Evolutionary conservation across 2,113 vertebrate genomes (phyloP), one percentile per base, ranked within the genome.

Genomic region (Dromas ardeola): DNA sequence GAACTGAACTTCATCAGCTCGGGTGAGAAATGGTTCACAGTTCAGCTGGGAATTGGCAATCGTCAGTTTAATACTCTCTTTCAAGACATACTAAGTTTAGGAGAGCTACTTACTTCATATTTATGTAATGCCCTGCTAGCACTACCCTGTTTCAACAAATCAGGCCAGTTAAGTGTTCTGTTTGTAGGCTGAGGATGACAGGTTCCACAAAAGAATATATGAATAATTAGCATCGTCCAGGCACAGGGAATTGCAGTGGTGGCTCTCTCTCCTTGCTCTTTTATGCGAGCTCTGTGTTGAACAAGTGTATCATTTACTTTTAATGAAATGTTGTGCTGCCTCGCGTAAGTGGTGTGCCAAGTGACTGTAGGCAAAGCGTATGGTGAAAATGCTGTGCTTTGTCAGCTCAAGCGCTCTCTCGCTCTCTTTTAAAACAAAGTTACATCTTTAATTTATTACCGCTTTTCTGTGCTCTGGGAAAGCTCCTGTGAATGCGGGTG

Each of bases 361-460:
- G 88, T 19, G 43, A 42, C 67, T 32, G 55, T 40, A 76, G 86
- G 73, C 38, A 69, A 87, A 52, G 52, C 0, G 0, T 69, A 40
- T 2, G 40, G 67, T 43, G 47, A 86, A 56, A 96, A 61, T 2
- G 19, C 73, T 76, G 73, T 3, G 36, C 73, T 89, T 67, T 65
- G 67, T 92, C 91, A 95, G 88, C 77, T 87, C 34, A 38, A 45
- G 36, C 32, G n/a, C 50, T 34, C 42, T 18, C 67, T 38, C 3
- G 0, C 22, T 84, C 40, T 47, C 63, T 66, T 63, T 84, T 69
- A 87, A 91, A 95, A 79, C 76, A 93, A 40, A 42, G 58, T 32
- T 69, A 16, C 16, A 30, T 84, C 86, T 95, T 97, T 89, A 89
- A 96, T 95, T 96, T 95, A 95, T 94, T 61, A n/a, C 38, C 56